A percentile compares a stretch with the other conserved stretches of the same genome.
These are phyloP conservation scores for Cosmorhoe ocellata DNA, from an alignment of 2,888 invertebrate genomes.

Conservation along the genomic window DNA sequence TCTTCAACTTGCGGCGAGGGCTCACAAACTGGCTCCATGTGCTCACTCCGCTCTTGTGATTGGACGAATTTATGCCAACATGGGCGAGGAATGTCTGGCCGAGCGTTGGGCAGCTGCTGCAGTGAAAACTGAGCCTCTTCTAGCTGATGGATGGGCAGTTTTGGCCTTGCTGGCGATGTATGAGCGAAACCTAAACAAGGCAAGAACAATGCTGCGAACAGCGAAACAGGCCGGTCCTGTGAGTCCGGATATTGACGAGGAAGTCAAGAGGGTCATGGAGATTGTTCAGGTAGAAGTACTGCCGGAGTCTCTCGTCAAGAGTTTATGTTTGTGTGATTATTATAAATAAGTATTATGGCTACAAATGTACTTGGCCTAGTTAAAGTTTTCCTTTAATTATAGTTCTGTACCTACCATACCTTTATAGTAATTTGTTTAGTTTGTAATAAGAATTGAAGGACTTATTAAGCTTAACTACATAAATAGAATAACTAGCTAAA, in stretches of 20 bases:
- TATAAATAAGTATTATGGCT: too few species aligned
- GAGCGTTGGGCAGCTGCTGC: slow-evolving; percentile 69
- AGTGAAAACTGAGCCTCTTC: slow-evolving; percentile 62
- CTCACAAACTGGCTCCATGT: slow-evolving; percentile 62
- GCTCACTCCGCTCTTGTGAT: slow-evolving; percentile 64
- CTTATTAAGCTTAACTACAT: too few species aligned
- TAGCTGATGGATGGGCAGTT: slow-evolving; percentile 72
- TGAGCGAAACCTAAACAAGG: slow-evolving; percentile 55
- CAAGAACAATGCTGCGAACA: slow-evolving; percentile 63
- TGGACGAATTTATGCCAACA: slow-evolving; percentile 54
- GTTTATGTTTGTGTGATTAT: slow-evolving; percentile 62
- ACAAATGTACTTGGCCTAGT: too few species aligned
- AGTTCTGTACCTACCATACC: not conserved
- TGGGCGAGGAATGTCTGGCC: slow-evolving; percentile 55
- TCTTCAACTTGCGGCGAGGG: slow-evolving; percentile 67
- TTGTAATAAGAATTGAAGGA: too few species aligned
- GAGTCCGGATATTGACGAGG: slow-evolving; percentile 56
- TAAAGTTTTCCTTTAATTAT: too few species aligned
- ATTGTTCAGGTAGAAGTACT: slow-evolving; percentile 50
- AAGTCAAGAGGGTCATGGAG: slow-evolving; percentile 52
- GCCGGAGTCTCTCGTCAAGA: slow-evolving; percentile 58
- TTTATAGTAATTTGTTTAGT: too few species aligned
- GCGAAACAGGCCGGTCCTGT: slow-evolving; percentile 64
- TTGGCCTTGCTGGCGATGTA: slow-evolving; percentile 63
- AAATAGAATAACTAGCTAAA: not conserved